Evolutionary conservation across 2,113 vertebrate genomes (phyloP).

Genomic region (Phaethornis superciliosus): DNA sequence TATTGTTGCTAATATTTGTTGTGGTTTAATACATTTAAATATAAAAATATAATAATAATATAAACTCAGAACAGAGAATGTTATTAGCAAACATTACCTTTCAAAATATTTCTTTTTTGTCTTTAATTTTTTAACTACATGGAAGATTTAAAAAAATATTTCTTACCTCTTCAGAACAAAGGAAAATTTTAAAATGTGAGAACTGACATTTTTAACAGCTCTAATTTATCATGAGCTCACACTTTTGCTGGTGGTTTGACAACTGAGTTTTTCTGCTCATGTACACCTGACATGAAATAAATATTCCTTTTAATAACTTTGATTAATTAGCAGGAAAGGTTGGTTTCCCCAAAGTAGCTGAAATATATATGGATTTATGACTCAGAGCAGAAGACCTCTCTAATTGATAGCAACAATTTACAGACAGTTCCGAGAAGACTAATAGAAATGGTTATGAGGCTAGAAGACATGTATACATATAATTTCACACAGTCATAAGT

Average conservation of each 20-base stretch:
- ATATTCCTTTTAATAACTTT: slow-evolving; percentile 45
- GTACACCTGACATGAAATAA: slow-evolving; percentile 26
- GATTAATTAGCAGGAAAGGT: slow-evolving; percentile 46
- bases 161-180: not conserved
- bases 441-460: slow-evolving; percentile 65
- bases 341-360: slow-evolving; percentile 34
- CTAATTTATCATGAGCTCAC: not conserved
- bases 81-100: not conserved
- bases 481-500: slow-evolving; percentile 61
- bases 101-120: not conserved
- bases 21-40: not conserved
- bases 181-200: not conserved
- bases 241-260: not conserved
- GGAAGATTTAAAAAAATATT: not conserved
- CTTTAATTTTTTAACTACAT: not conserved
- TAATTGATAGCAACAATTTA: slow-evolving; percentile 67
- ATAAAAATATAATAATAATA: not conserved
- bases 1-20: not conserved
- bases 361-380: slow-evolving; percentile 61
- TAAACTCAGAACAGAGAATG: not conserved
- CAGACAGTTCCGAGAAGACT: slow-evolving; percentile 66
- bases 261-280: not conserved
- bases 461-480: slow-evolving; percentile 66
- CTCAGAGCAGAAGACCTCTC: slow-evolving; percentile 49
- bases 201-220: not conserved